These are phyloP conservation scores for Podarcis raffonei DNA, from an alignment of 2,113 vertebrate genomes.

Conservation along the genomic window DNA sequence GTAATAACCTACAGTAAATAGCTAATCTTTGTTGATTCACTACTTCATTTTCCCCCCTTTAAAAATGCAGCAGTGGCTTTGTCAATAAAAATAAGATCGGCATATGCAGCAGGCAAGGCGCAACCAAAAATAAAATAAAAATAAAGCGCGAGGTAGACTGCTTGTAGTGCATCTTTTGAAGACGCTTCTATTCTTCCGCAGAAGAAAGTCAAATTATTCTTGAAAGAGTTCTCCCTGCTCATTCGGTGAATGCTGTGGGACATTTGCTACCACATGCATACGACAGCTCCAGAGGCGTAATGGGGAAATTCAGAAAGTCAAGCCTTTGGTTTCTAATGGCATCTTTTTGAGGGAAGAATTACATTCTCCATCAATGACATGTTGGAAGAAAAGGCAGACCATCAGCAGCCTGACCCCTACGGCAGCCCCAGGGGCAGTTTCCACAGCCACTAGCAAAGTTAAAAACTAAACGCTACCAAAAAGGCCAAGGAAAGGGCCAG, in stretches of 20 bases:
- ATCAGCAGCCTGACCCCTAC: constrained; percentile 62
- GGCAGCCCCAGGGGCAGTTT: constrained; percentile 70
- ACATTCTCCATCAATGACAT: constrained; percentile 64
- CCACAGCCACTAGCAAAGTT: constrained; percentile 63
- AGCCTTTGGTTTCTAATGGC: constrained; percentile 63
- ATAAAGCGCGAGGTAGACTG: constrained; percentile 42
- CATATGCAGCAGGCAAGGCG: constrained; percentile 23
- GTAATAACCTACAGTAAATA: constrained; percentile 89
- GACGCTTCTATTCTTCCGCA: constrained; percentile 60
- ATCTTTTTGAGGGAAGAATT: constrained; percentile 51
- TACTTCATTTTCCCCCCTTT: constrained; percentile 74
- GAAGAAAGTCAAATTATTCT: constrained; percentile 48
- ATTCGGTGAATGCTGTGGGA: constrained; percentile 49
- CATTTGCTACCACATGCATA: constrained; percentile 59
- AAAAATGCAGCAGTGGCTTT: constrained; percentile 66
- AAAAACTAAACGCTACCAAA: constrained; percentile 49
- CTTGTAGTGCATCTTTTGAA: constrained; percentile 64
- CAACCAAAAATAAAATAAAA: constrained; percentile 28
- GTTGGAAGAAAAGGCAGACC: constrained; percentile 61
- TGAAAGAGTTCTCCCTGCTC: constrained; percentile 39
- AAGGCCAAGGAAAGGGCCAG: constrained; percentile 35
- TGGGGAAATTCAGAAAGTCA: constrained; percentile 51
- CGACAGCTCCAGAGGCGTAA: constrained; percentile 47
- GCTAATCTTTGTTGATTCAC: constrained; percentile 88
- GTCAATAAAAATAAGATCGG: constrained; percentile 78